These are phyloP conservation scores for Drosophila pallidifrons DNA, from an alignment of 1,140 invertebrate genomes.

Conservation along the genomic window DNA sequence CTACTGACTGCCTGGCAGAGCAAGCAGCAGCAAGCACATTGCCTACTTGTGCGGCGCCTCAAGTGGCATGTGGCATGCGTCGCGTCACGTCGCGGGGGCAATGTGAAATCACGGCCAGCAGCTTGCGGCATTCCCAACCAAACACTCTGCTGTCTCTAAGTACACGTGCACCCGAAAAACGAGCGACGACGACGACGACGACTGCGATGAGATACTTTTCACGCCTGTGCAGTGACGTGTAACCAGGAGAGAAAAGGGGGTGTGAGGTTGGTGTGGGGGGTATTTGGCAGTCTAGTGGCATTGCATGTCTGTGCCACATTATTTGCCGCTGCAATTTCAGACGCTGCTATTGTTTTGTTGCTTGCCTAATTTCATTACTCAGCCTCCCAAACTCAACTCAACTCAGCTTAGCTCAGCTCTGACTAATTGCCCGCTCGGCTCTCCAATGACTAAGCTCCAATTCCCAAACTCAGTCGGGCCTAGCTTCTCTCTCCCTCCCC, in stretches of 20 bases:
- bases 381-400: conserved; percentile 5
- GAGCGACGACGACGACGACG: neutral
- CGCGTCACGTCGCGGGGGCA: neutral
- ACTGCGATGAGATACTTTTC: conserved; percentile 37
- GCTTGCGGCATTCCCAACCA: conserved; percentile 69
- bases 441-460: conserved; percentile 21
- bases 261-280: neutral
- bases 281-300: conserved; percentile 12
- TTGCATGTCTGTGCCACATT: conserved; percentile 68
- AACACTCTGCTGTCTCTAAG: conserved; percentile 1
- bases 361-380: conserved; percentile 45
- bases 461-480: neutral
- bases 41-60: conserved; percentile 31
- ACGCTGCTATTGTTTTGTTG: neutral
- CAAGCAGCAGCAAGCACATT: too few relatives aligned
- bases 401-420: conserved; percentile 15
- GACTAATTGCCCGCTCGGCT: conserved; percentile 39
- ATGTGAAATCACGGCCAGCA: conserved; percentile 68
- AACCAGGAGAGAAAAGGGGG: neutral
- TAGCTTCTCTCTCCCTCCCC: neutral
- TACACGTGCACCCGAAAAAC: conserved; percentile 51
- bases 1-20: too few relatives aligned
- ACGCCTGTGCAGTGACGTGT: conserved; percentile 46
- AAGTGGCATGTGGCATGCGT: conserved; percentile 38
- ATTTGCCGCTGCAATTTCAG: conserved; percentile 38